Conservation (phyloP, 2,113 vertebrate genomes). For the Hippolais icterina region DNA sequence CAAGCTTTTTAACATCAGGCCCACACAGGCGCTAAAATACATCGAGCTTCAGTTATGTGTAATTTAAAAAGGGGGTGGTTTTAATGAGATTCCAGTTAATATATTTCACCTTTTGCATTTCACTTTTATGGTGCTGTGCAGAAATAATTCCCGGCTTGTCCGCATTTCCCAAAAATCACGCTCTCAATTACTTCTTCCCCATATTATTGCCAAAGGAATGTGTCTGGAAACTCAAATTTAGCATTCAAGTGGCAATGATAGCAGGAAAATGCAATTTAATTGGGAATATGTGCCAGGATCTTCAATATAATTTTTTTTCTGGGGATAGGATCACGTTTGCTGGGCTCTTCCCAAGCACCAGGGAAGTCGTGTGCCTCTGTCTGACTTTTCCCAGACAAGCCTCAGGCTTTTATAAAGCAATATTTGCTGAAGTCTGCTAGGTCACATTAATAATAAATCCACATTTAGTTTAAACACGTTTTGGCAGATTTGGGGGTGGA, state of each 20-base stretch:
- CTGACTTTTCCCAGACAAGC: background rate
- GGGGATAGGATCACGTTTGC: fast-evolving
- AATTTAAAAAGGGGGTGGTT: background rate
- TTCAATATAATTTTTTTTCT: background rate
- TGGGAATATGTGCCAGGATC: background rate
- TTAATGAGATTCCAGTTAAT: background rate
- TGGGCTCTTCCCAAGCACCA: background rate
- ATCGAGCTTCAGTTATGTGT: background rate
- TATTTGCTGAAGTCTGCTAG: background rate
- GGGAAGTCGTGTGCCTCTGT: background rate
- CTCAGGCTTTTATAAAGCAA: background rate
- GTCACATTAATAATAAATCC: background rate
- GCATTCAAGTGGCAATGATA: background rate
- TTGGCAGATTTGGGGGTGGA: background rate
- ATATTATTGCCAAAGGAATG: background rate
- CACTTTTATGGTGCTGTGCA: background rate
- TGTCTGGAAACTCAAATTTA: background rate
- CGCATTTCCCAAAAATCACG: background rate
- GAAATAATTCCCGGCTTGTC: background rate
- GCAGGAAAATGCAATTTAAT: background rate
- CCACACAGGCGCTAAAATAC: background rate
- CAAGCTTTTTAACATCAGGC: background rate
- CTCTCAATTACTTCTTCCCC: background rate
- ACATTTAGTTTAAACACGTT: fast-evolving
- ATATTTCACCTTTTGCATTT: background rate